Evolutionary conservation across 2,797 vertebrate genomes (phyloP).

Genomic region (Lophotriccus pileatus): DNA sequence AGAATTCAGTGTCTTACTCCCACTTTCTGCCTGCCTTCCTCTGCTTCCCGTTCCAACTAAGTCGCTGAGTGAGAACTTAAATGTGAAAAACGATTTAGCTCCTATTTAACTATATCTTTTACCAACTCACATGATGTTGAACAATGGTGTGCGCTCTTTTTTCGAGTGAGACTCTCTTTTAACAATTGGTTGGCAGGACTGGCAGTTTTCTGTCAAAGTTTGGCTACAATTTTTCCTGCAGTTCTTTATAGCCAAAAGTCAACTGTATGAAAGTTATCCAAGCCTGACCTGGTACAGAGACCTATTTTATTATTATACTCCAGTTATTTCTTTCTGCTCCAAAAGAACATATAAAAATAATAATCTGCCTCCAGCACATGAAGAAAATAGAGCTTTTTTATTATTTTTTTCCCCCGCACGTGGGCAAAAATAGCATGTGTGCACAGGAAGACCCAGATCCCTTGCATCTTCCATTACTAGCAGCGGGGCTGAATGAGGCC

Average conservation of each 20-base stretch:
- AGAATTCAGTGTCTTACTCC: neutral
- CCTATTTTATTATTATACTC: slow-evolving; percentile 62
- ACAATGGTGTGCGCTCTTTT: slow-evolving; percentile 45
- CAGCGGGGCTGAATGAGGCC: neutral
- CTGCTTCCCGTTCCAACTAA: neutral
- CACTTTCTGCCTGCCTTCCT: neutral
- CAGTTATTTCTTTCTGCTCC: slow-evolving; percentile 62
- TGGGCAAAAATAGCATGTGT: slow-evolving; percentile 45
- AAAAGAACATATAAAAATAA: slow-evolving; percentile 59
- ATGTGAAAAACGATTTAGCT: neutral
- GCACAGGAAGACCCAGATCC: slow-evolving; percentile 53
- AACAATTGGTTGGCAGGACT: slow-evolving; percentile 44
- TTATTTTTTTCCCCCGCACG: fast-evolving
- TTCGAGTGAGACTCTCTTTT: slow-evolving; percentile 35
- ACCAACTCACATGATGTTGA: slow-evolving; percentile 54
- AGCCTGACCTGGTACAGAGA: slow-evolving; percentile 57
- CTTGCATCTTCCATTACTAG: slow-evolving; percentile 22
- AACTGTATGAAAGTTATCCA: slow-evolving; percentile 35
- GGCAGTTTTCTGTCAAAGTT: slow-evolving; percentile 48
- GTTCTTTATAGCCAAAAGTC: neutral
- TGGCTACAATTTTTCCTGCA: neutral
- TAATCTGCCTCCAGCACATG: slow-evolving; percentile 42
- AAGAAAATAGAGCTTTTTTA: slow-evolving; percentile 16
- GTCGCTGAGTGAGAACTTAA: neutral
- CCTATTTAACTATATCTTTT: slow-evolving; percentile 43